phyloP scores from a whole-genome alignment of 2,888 invertebrate genomes.

The Agrochola macilenta region DNA sequence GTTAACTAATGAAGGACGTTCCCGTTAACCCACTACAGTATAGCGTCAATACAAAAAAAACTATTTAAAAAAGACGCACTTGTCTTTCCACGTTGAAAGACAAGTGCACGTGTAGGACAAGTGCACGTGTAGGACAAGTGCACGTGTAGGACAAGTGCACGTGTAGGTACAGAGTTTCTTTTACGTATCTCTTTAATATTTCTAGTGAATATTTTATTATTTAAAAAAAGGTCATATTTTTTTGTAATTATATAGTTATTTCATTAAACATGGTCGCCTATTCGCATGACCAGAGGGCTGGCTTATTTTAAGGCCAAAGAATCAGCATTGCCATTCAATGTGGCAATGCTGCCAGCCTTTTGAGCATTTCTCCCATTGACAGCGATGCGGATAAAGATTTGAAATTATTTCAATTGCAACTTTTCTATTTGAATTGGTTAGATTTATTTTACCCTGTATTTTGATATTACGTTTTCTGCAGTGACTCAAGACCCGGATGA shows the following conservation, averaged over 20 bases:
- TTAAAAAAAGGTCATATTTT: not conserved
- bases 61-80: no score
- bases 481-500: conserved; percentile 79
- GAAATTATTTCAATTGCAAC: not conserved
- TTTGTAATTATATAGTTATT: not conserved
- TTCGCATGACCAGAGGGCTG: not conserved
- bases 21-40: no score
- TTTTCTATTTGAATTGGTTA: not conserved
- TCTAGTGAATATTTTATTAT: no score
- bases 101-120: no score
- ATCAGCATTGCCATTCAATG: not conserved
- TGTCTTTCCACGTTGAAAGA: no score
- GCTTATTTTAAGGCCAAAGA: not conserved
- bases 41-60: no score
- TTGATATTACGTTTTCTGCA: conserved; percentile 53
- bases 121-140: no score
- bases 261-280: not conserved
- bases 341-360: not conserved
- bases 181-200: no score
- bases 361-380: not conserved
- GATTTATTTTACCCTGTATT: not conserved
- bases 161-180: no score
- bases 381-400: not conserved
- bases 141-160: no score
- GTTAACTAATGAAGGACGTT: no score